phyloP scores from a whole-genome alignment of 2,113 vertebrate genomes.

The Formicarius rufipectus region DNA sequence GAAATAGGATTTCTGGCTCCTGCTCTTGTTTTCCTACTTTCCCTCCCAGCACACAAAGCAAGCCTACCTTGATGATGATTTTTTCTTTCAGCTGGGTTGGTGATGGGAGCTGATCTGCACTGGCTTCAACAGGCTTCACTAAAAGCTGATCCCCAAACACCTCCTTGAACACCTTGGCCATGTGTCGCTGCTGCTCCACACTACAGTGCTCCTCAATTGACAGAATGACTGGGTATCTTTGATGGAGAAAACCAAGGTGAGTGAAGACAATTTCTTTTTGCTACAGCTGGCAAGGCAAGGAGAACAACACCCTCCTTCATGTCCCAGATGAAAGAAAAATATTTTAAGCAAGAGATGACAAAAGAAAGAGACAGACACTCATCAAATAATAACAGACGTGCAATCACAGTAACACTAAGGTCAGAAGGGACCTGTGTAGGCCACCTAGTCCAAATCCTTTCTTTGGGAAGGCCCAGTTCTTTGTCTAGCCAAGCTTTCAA shows the following conservation, averaged over 20 bases:
- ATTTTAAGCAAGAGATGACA: not conserved
- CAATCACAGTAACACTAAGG: not conserved
- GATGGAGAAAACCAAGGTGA: not conserved
- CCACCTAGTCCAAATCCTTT: not conserved
- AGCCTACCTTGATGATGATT: slow-evolving; percentile 90
- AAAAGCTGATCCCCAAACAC: slow-evolving; percentile 90
- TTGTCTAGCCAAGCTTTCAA: not conserved
- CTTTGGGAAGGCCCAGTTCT: not conserved
- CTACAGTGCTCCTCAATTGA: slow-evolving; percentile 96
- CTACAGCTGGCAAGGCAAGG: not conserved
- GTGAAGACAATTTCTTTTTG: not conserved
- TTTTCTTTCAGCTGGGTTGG: slow-evolving; percentile 92
- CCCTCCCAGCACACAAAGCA: not conserved
- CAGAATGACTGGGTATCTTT: slow-evolving; percentile 90
- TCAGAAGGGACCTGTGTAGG: not conserved
- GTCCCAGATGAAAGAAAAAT: not conserved
- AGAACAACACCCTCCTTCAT: not conserved
- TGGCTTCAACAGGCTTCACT: slow-evolving; percentile 83
- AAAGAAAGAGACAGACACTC: not conserved
- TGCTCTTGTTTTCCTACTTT: not conserved
- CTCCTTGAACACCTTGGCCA: slow-evolving; percentile 90
- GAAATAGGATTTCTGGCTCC: not conserved
- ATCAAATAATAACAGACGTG: not conserved
- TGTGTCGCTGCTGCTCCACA: slow-evolving; percentile 91
- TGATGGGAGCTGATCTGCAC: slow-evolving; percentile 92